Evolutionary conservation across 2,888 invertebrate genomes (phyloP), one percentile per base, ranked within the genome.

Genomic region (Neuroscelio doddi): DNA sequence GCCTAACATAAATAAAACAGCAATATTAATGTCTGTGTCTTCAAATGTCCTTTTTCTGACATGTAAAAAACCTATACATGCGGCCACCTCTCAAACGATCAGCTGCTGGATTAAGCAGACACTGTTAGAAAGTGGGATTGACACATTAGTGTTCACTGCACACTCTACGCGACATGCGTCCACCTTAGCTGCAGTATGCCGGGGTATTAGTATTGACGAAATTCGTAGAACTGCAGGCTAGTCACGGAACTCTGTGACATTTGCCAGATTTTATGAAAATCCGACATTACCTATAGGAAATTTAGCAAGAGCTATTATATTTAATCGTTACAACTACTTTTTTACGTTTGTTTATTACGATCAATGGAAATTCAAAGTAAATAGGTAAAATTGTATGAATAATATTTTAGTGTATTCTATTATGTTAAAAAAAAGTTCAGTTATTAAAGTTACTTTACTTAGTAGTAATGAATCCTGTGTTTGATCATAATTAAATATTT

Each of bases 101-200:
- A 51, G 50, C 26, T 29, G 45, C 15, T 53, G 53, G 44, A 24
- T 34, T 1, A 36, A 36, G 36, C 3, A 9, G 15, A 36, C 36
- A 2, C 12, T 36, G 1, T 15, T 3, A 14, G n/a, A 55, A 21
- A 17, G 44, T 24, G 55, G 55, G 0, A 29, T 55, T 7, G 55
- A 55, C 15, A 55, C 55, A 2, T 12, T 46, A 4, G 14, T 38
- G 2, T 55, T 55, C 16, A 29, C 55, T 2, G 34, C 55, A 3
- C 55, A 55, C 21, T 46, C 45, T 1, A 46, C 55, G 3, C 27
- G 55, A 4, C 55, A 55, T 9, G 38, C 55, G 3, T 15, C 55
- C 0, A 55, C 55, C 0, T 55, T 38, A 8, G 39, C 42, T 9
- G 56, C 36, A 0, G 26, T 39, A 1, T 34, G 10, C 16, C 32